phyloP scores from a whole-genome alignment of 2,113 vertebrate genomes.

The Aleadryas rufinucha region DNA sequence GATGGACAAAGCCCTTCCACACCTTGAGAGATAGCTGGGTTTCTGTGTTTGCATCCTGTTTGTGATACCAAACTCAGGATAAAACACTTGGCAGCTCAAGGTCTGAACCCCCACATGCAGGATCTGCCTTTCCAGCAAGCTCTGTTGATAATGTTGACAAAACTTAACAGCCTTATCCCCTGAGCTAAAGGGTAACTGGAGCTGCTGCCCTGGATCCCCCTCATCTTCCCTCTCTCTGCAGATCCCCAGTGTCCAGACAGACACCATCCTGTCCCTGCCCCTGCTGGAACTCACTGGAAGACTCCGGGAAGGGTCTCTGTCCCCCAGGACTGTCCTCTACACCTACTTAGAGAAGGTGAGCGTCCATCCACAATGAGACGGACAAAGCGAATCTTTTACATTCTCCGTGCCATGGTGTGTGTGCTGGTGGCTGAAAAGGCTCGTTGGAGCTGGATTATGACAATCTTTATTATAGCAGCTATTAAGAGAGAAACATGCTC shows the following conservation, averaged over 20 bases:
- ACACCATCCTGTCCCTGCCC: slow-evolving; percentile 67
- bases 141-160: background rate
- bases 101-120: background rate
- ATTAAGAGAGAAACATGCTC: background rate
- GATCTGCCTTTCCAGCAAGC: background rate
- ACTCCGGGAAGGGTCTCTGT: slow-evolving; percentile 70
- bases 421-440: background rate
- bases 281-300: slow-evolving; percentile 66
- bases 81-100: background rate
- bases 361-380: no score
- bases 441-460: background rate
- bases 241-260: slow-evolving; percentile 37
- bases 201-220: background rate
- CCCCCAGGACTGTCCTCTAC: slow-evolving; percentile 75
- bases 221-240: slow-evolving; percentile 52
- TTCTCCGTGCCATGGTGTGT: background rate
- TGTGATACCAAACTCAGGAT: background rate
- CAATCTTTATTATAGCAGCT: background rate
- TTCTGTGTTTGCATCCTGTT: background rate
- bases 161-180: background rate
- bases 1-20: background rate
- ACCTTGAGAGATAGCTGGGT: background rate
- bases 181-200: background rate
- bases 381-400: background rate
- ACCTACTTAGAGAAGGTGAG: slow-evolving; percentile 81